A percentile compares a stretch with the other conserved stretches of the same genome.
Evolutionary conservation across 2,888 invertebrate genomes (phyloP).

Genomic region (Orthosia incerta): DNA sequence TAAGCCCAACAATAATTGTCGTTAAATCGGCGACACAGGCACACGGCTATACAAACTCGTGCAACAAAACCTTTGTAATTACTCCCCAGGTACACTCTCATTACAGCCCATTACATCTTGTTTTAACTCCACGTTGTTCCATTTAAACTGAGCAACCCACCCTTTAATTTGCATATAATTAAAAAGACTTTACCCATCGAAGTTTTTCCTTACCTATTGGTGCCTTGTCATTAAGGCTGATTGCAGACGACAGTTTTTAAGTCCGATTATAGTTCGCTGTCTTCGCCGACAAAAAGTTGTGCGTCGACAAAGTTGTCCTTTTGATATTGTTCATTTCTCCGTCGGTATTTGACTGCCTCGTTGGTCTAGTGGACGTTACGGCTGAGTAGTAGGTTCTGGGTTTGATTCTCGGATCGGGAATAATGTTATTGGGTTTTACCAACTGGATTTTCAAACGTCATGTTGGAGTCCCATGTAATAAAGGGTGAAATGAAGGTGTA

Average conservation of each 20-base stretch:
- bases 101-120: constrained; percentile 46
- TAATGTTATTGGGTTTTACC: too few relatives aligned
- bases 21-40: constrained; percentile 34
- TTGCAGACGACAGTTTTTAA: constrained; percentile 27
- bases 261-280: constrained; percentile 1
- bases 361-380: too few relatives aligned
- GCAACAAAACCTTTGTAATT: constrained; percentile 54
- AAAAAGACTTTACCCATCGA: constrained; percentile 64
- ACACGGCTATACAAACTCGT: constrained; percentile 47
- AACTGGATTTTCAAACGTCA: too few relatives aligned
- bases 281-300: constrained; percentile 3
- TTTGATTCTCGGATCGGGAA: too few relatives aligned
- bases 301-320: constrained; percentile 1
- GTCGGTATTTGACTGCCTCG: not conserved
- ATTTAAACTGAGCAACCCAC: constrained; percentile 26
- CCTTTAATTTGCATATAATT: constrained; percentile 80
- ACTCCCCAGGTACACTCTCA: constrained; percentile 45
- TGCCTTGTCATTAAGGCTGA: constrained; percentile 44
- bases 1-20: constrained; percentile 32
- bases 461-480: too few relatives aligned
- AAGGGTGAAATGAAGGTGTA: too few relatives aligned
- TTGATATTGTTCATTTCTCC: not conserved
- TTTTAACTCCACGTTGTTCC: constrained; percentile 36
- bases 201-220: constrained; percentile 51
- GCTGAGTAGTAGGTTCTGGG: too few relatives aligned